Base-by-base conservation (phyloP, 2,888 invertebrate genomes). In the Dendrolimus pini region DNA sequence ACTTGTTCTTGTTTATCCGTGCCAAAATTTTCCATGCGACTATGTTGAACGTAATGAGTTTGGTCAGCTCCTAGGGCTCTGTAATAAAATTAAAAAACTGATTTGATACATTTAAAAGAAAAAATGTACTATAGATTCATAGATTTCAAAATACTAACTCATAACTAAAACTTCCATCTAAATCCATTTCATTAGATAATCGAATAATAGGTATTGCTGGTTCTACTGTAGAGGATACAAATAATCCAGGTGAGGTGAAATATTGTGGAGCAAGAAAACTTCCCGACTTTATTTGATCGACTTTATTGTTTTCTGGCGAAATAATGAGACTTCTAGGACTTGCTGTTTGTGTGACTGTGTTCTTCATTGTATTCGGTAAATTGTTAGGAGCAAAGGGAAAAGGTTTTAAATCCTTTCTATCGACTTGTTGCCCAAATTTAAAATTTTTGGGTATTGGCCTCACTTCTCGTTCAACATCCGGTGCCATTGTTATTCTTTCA, bases 1-100 rank as follows among this genome's bases (percentile, higher is more conserved):
- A 92, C 91, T 77, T 93, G 91, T 63, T 93, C 92, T 60, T 92
- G 92, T 65, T 92, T 89, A 14, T 93, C 93, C 71, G 91, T 87
- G 56, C 92, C 92, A 59, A 89, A 84, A 64, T 92, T 91, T 66
- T 92, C 91, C 78, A 93, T 91, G 62, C 91, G 92, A 71, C 91
- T 91, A 61, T 91, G 89, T 74, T 91, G 91, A 61, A 89, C 88
- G 62, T 91, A 89, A 77, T 91, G 91, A 52, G 91, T 91, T 70
- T 91, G 91, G 72, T 91, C 91, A 55, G 90, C 91, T 57, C 91
- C 91, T 63, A 91, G 70, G 57, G 91, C 91, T 70, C 91, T 89
- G 68, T 57, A 75, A 74, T 54, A 56, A 42, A 56, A 58, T 30
- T 57, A 58, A 62, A 60, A 55, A 18, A 30, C 30, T 30, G 3